These are phyloP conservation scores for Euglossa dilemma DNA, from an alignment of 1,140 invertebrate genomes.

Conservation along the genomic window DNA sequence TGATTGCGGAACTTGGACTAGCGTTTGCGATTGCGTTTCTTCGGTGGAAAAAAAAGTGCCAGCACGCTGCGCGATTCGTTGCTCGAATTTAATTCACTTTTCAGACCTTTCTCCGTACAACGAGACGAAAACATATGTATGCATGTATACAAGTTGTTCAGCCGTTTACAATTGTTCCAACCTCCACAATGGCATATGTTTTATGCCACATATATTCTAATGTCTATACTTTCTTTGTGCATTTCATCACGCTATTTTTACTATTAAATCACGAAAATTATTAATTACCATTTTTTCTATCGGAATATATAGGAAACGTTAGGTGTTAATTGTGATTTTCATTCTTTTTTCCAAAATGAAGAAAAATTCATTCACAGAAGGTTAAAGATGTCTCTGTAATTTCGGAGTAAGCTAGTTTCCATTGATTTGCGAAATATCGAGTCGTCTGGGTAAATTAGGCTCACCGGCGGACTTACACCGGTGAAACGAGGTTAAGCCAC, in stretches of 20 bases:
- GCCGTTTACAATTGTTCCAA: neutral
- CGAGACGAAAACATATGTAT: too few species aligned
- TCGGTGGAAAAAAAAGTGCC: neutral
- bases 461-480: neutral
- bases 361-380: too few species aligned
- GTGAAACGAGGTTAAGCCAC: constrained; percentile 61
- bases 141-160: neutral
- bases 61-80: neutral
- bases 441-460: neutral
- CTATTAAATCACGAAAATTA: too few species aligned
- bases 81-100: neutral
- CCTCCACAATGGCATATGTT: neutral
- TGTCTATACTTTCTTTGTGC: too few species aligned
- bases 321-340: too few species aligned
- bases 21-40: neutral
- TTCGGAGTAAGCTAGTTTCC: neutral
- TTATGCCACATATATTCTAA: too few species aligned
- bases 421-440: neutral
- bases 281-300: too few species aligned
- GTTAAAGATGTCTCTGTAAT: too few species aligned
- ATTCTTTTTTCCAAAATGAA: too few species aligned
- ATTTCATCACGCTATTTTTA: too few species aligned
- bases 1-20: constrained; percentile 30
- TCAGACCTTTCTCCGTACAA: neutral
- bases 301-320: too few species aligned